Base-by-base conservation (phyloP, 2,113 vertebrate species). In the Pycnonotus jocosus region DNA sequence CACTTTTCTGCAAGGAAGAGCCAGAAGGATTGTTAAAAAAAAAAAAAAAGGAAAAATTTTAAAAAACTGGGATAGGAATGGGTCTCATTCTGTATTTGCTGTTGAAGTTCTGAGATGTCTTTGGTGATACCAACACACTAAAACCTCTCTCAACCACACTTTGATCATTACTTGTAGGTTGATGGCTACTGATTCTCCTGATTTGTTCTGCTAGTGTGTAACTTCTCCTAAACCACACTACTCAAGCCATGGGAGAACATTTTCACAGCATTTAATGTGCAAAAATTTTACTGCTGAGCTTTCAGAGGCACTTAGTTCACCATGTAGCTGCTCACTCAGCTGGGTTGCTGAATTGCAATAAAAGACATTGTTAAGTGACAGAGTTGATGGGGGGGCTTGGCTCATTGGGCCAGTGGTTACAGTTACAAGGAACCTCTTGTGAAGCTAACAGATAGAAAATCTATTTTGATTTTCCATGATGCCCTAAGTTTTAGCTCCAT, bases 1-100 rank as follows among this genome's bases (percentile, higher is more conserved):
- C 42, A 83, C n/a, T 72, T 57, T 61, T 81, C 98, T 98, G 96
- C 96, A 98, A 98, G 97, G 98, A 98, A 98, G 97, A 98, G 97
- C 96, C 97, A 96, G 94, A 94, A 98, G 90, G 94, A 98, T 95
- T 98, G 96, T 96, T 97, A 97, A 97, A 98, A 96, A 82, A 62
- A n/a, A 20, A 30, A 11, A 96, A 83, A 37, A 31, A 9, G 11
- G 5, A 35, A 3, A 40, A 62, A 6, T 11, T 11, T 35, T 27
- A 6, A 25, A 60, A 60, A 38, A 58, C 30, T 95, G 96, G 92
- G 96, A 11, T 98, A 96, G 74, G 94, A 98, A 96, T 92, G 92
- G 86, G 80, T 92, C 81, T 96, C 90, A 94, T 95, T 96, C 90
- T 97, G 95, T 18, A 56, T 53, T 83, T 97, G 95, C 85, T 90